These are phyloP conservation scores for Bombus superbus DNA, from an alignment of 1,140 invertebrate species.

Conservation along the genomic window DNA sequence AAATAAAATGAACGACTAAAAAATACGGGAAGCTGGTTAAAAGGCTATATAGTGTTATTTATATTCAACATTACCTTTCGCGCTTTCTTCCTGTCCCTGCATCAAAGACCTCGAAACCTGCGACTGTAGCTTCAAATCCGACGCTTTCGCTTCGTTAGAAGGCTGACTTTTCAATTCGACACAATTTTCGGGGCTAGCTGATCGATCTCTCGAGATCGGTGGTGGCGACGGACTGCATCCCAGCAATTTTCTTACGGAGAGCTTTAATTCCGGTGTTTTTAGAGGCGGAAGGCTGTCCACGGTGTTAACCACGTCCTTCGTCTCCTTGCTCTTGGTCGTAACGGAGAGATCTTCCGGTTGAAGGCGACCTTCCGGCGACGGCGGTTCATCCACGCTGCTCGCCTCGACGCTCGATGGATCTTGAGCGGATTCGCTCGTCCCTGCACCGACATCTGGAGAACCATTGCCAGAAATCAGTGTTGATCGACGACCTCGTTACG, in stretches of 20 bases:
- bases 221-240: conserved; percentile 76
- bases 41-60: no score
- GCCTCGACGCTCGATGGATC: conserved; percentile 46
- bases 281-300: conserved; percentile 50
- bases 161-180: conserved; percentile 61
- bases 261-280: conserved; percentile 76
- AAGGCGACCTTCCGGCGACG: conserved; percentile 73
- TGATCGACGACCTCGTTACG: no score
- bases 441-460: conserved; percentile 70
- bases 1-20: no score
- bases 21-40: no score
- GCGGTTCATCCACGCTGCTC: conserved; percentile 54
- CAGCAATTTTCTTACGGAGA: conserved; percentile 76
- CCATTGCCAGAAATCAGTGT: conserved; percentile 17
- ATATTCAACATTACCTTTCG: conserved; percentile 52
- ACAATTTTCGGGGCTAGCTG: conserved; percentile 67
- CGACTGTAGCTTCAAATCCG: conserved; percentile 49
- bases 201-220: conserved; percentile 64
- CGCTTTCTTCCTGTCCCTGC: conserved; percentile 58
- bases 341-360: conserved; percentile 77
- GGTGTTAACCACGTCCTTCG: conserved; percentile 37
- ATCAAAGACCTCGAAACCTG: conserved; percentile 60
- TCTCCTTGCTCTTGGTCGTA: conserved; percentile 69
- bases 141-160: conserved; percentile 50
- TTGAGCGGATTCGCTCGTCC: conserved; percentile 55